Evolutionary conservation across 2,113 vertebrate genomes (phyloP), one percentile per base, ranked within the genome.

Genomic region (Neodontobutis hainanensis): DNA sequence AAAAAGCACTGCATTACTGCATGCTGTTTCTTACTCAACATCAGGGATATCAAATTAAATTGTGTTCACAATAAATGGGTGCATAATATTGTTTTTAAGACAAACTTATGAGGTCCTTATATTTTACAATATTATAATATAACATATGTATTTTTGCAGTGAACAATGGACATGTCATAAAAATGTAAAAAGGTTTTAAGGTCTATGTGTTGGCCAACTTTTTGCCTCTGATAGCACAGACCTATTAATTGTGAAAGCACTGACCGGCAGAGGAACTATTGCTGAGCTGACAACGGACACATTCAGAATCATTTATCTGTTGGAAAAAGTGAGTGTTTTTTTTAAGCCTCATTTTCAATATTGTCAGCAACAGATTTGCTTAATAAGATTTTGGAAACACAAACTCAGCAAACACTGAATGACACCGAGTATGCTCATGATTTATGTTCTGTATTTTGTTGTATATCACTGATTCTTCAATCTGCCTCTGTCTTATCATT

Each of bases 231-330:
- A 56, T 36, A 61, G 43, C 68, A 40, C 57, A 65, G 19, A 72
- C 61, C 52, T 55, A 80, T 55, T 56, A 46, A 83, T 65, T 87
- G 73, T 67, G 75, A 86, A 89, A 87, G 46, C 62, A 60, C 71
- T 8, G 7, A 77, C 36, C 68, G 57, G 43, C 76, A 63, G 47
- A 60, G n/a, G 56, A 35, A 68, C 60, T 64, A 52, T 16, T 70
- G 83, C 78, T 85, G 82, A 85, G 56, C 8, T 47, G 57, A 11
- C 57, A 12, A n/a, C 36, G 43, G 58, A 73, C 50, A 66, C 4
- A 58, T 40, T 62, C 32, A 75, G 70, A 85, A 46, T 84, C 80
- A 80, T 16, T 77, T 5, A 15, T 8, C n/a, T 10, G 12, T 11
- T 27, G 38, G 61, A 64, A 73, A 53, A 78, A 61, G 1, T 52